A percentile compares a stretch with the other conserved stretches of the same genome.
Evolutionary conservation across 2,797 vertebrate species (phyloP).

Genomic region (Enteromius anoplus): DNA sequence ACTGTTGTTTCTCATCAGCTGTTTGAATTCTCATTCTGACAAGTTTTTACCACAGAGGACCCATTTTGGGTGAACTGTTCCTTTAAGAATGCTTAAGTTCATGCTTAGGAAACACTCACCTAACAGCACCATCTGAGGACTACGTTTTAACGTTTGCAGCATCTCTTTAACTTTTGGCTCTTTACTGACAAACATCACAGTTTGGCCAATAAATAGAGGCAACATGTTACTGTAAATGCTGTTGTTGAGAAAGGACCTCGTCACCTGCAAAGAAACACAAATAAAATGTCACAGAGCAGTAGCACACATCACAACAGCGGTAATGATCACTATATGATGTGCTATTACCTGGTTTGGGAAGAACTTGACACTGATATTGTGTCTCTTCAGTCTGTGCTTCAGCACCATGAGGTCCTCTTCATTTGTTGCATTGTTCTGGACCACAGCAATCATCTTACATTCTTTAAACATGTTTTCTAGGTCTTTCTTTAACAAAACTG

Average conservation of each 20-base stretch:
- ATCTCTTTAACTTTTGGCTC: constrained; percentile 87
- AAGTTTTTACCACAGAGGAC: not conserved
- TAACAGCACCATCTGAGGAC: constrained; percentile 84
- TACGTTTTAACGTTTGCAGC: constrained; percentile 76
- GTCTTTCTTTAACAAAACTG: constrained; percentile 73
- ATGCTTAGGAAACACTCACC: constrained; percentile 72
- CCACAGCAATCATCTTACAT: constrained; percentile 86
- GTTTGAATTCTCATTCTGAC: not conserved
- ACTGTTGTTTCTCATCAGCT: not conserved
- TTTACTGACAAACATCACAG: constrained; percentile 83
- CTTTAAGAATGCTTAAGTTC: not conserved
- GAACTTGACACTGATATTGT: constrained; percentile 80
- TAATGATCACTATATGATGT: not conserved
- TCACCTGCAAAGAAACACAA: constrained; percentile 72
- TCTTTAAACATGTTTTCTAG: constrained; percentile 75
- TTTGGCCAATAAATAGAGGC: constrained; percentile 86
- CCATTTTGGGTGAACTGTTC: not conserved
- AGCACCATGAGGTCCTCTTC: constrained; percentile 79
- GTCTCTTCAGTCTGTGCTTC: constrained; percentile 78
- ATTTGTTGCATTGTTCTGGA: constrained; percentile 80
- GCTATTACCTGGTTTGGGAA: constrained; percentile 85
- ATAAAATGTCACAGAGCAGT: not conserved
- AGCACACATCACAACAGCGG: not conserved
- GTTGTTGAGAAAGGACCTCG: constrained; percentile 75
- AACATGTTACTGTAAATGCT: constrained; percentile 80